These are phyloP conservation scores for Labeo calbasu DNA, from an alignment of 2,797 vertebrate genomes.

Conservation along the genomic window DNA sequence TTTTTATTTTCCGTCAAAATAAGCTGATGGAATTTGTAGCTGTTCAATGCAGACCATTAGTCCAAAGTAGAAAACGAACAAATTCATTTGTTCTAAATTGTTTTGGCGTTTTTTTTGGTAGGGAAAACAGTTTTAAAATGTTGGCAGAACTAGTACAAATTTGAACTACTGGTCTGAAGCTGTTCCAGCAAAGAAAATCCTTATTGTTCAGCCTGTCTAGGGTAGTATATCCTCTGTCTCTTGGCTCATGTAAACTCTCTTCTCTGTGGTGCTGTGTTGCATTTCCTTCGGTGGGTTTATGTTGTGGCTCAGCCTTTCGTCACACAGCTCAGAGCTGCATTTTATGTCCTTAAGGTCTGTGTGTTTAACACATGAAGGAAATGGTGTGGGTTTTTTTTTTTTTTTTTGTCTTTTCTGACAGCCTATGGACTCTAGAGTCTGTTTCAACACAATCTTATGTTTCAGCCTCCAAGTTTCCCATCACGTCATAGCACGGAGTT, in stretches of 20 bases:
- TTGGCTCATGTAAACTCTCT: background rate
- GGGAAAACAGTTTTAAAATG: background rate
- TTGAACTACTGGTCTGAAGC: background rate
- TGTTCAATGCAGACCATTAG: background rate
- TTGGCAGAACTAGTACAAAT: background rate
- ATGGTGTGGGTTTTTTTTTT: background rate
- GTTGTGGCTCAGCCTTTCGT: conserved; percentile 3
- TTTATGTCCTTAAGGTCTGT: background rate
- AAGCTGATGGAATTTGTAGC: background rate
- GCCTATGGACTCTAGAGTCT: background rate
- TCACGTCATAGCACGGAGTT: conserved; percentile 6
- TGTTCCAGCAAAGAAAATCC: background rate
- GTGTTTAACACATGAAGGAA: conserved; percentile 9
- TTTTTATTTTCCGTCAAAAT: background rate
- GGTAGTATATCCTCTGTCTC: background rate
- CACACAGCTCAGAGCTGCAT: background rate
- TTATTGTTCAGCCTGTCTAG: background rate
- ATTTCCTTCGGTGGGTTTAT: background rate
- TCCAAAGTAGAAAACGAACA: background rate
- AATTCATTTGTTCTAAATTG: background rate
- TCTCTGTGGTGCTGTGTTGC: background rate
- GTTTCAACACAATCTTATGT: background rate
- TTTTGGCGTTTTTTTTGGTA: background rate
- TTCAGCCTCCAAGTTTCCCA: conserved; percentile 20
- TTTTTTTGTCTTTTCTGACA: background rate